Base-by-base conservation (phyloP, 2,797 vertebrate species). In the Halcyon badia region DNA sequence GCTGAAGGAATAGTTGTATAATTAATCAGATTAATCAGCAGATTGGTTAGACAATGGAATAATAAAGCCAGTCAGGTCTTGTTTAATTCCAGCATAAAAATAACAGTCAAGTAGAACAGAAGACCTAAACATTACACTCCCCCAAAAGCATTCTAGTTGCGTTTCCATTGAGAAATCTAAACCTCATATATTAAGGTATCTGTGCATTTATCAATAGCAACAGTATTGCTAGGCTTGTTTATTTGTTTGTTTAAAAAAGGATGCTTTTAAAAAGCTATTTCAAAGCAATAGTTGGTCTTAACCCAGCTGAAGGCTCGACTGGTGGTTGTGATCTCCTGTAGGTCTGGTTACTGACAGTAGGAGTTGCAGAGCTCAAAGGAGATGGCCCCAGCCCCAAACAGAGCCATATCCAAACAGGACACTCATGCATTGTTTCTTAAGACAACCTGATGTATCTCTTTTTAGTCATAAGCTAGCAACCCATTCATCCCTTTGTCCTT, bases 11-110 rank as follows among this genome's bases (percentile, higher is more conserved):
- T 90, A 95, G 90, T 94, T 97, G 77, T 87, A 51, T 95, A 91
- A 82, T 92, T 91, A 86, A 97, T 96, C 87, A 91, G 57, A 85
- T 70, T 90, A 88, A 96, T 89, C 92, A 96, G 83, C 71, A 83
- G 94, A 93, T 71, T 64, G 61, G 80, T 96, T 95, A 94, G 84
- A 85, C 75, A 82, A 78, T 46, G 84, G 96, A 97, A 94, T 91
- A 70, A 92, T 80, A 72, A 90, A 93, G 61, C 94, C 65, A 86
- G 92, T 96, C 89, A 93, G 81, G 83, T 94, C 94, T 77, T 97
- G 84, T 86, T 94, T 79, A 87, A 96, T 87, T 86, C 72, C 89
- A 93, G 41, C 68, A 80, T 82, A 82, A 95, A 94, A 96, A 35
- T 48, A 87, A 33, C 71, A 62, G 66, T 86, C 81, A 70, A 66